Conservation (phyloP, 2,113 vertebrate species). For the Sander vitreus region DNA sequence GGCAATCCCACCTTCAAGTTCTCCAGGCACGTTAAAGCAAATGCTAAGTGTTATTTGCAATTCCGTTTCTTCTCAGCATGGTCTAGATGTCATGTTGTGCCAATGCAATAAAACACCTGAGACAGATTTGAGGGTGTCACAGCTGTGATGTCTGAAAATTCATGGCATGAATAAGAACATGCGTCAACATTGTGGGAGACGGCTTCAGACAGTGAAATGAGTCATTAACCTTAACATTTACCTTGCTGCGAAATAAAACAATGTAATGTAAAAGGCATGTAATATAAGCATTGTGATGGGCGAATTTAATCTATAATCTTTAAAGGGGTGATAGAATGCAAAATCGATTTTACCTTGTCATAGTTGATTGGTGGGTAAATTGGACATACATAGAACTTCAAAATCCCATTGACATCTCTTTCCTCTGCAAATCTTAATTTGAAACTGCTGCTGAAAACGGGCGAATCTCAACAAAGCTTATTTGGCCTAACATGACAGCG, state of each 20-base stretch:
- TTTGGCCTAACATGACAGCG: no score
- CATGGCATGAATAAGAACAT: constrained; percentile 33
- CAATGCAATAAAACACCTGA: constrained; percentile 53
- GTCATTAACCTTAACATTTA: constrained; percentile 41
- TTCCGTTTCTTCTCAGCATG: constrained; percentile 41
- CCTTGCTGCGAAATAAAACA: neutral
- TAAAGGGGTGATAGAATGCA: no score
- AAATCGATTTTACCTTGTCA: no score
- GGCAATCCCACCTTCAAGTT: neutral
- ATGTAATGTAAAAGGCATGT: neutral
- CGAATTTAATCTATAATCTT: neutral
- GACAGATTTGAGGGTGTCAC: constrained; percentile 30
- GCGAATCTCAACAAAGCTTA: no score
- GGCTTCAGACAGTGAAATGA: constrained; percentile 6
- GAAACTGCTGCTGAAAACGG: no score
- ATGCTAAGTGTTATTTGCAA: constrained; percentile 35
- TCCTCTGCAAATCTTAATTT: no score
- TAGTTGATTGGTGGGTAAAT: no score
- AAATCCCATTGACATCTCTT: no score
- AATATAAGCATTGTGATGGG: neutral
- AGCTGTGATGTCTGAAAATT: constrained; percentile 55
- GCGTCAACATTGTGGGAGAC: constrained; percentile 10
- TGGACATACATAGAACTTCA: no score
- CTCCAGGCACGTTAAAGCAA: constrained; percentile 11
- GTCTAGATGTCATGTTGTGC: constrained; percentile 34